Evolutionary conservation across 2,888 invertebrate species (phyloP), one percentile per base, ranked within the genome.

Genomic region (Drosophila prostipennis): DNA sequence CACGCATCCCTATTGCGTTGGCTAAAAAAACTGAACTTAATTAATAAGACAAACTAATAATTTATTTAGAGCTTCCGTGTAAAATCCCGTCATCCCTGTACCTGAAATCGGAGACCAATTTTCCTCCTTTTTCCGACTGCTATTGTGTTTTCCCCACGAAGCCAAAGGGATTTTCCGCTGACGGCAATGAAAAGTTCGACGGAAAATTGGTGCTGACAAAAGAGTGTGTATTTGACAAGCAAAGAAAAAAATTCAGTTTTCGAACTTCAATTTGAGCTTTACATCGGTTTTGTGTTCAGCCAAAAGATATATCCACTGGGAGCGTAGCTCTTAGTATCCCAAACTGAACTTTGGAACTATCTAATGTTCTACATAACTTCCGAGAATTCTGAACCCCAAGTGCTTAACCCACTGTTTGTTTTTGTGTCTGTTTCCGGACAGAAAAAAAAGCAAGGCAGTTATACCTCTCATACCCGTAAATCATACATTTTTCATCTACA

Each of bases 1-100:
- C n/a, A 37, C 56, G 19, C 60, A 60, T 60, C 60, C 29, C 60
- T 60, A 60, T 56, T 57, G 45, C 60, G 45, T 60, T 45, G 45
- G 32, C 57, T 57, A 23, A 29, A 60, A 56, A 48, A 48, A 48
- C 16, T 34, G 48, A 48, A 48, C 48, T 60, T 60, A 60, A 60
- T 40, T 57, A 51, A 11, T 16, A 46, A 46, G 43, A 43, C 14
- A 32, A 32, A 57, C 32, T 19, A n/a, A 36, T 40, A 57, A 51
- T n/a, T 51, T 51, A 36, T 60, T 23, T 26, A n/a, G 7, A 39
- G 34, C 51, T 52, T 46, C 46, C 52, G 39, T 61, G 61, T 42
- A 40, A 32, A 34, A 34, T 34, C 34, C 13, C 19, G 13, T 19
- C 4, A 16, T 26, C 16, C 7, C 8, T 10, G 29, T 19, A 26